phyloP scores from a whole-genome alignment of 1,140 invertebrate genomes.

The Xylocopa sonorina region DNA sequence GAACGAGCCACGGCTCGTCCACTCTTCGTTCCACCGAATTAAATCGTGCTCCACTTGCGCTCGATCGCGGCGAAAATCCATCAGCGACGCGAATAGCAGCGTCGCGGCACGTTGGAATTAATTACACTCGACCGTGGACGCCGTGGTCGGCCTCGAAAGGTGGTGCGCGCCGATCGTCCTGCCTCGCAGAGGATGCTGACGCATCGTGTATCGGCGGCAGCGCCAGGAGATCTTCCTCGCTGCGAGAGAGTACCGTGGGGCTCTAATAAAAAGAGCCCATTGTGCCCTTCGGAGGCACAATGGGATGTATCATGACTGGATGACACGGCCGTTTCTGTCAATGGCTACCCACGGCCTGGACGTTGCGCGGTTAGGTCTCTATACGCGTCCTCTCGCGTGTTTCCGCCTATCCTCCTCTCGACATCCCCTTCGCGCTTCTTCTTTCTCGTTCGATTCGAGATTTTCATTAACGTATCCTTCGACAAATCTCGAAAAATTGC shows the following conservation, averaged over 20 bases:
- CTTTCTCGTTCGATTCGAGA: conserved; percentile 2
- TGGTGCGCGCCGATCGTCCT: conserved; percentile 14
- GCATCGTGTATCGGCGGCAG: conserved; percentile 53
- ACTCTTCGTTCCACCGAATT: background rate
- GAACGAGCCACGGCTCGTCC: conserved; percentile 1
- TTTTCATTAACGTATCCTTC: no score
- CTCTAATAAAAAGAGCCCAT: conserved; percentile 71
- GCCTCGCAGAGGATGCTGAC: conserved; percentile 53
- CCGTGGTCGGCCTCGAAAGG: conserved; percentile 42
- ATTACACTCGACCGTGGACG: conserved; percentile 49
- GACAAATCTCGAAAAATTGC: no score
- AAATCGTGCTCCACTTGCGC: no score
- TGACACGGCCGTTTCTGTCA: conserved; percentile 73
- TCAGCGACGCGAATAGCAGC: no score
- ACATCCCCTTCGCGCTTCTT: background rate
- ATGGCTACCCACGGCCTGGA: conserved; percentile 68
- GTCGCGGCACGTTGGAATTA: conserved; percentile 44
- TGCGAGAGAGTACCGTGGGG: conserved; percentile 28
- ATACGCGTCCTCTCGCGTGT: conserved; percentile 51
- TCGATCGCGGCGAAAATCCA: conserved; percentile 10
- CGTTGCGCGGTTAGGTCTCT: conserved; percentile 67
- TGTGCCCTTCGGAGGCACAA: conserved; percentile 70
- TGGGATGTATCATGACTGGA: conserved; percentile 73
- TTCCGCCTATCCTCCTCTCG: background rate
- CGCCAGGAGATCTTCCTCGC: conserved; percentile 12